Evolutionary conservation across 1,140 invertebrate species (phyloP).

Genomic region (Ephestia elutella): DNA sequence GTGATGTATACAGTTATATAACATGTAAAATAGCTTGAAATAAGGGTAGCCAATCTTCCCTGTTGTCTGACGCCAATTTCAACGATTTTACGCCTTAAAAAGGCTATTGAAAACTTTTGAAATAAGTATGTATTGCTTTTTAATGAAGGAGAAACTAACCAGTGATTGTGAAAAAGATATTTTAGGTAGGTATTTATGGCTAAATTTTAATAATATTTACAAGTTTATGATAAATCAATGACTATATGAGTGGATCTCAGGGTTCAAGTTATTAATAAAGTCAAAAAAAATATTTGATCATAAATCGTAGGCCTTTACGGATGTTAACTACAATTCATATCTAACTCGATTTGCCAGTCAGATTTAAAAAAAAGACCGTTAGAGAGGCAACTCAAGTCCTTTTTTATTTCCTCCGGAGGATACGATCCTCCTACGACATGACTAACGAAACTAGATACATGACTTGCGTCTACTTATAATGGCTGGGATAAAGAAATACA

Average conservation of each 20-base stretch:
- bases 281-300: neutral
- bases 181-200: too few species aligned
- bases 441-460: too few species aligned
- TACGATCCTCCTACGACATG: neutral
- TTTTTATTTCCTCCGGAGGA: slow-evolving; percentile 2
- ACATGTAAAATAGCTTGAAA: slow-evolving; percentile 2
- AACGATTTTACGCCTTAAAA: neutral
- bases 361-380: neutral
- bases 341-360: neutral
- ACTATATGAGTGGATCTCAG: too few species aligned
- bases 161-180: too few species aligned
- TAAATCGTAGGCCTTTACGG: neutral
- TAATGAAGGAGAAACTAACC: too few species aligned
- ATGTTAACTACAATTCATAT: neutral
- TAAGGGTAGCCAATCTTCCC: neutral
- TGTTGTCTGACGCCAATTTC: neutral
- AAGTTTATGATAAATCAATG: too few species aligned
- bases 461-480: too few species aligned
- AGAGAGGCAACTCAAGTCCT: neutral
- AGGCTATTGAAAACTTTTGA: neutral
- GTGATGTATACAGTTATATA: slow-evolving; percentile 1
- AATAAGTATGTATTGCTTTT: too few species aligned
- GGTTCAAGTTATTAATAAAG: too few species aligned
- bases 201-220: too few species aligned
- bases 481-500: too few species aligned